Percentiles rank a stretch among this genome's conserved stretches.
Conservation (phyloP, 2,113 vertebrate species). For the Daboia siamensis region DNA sequence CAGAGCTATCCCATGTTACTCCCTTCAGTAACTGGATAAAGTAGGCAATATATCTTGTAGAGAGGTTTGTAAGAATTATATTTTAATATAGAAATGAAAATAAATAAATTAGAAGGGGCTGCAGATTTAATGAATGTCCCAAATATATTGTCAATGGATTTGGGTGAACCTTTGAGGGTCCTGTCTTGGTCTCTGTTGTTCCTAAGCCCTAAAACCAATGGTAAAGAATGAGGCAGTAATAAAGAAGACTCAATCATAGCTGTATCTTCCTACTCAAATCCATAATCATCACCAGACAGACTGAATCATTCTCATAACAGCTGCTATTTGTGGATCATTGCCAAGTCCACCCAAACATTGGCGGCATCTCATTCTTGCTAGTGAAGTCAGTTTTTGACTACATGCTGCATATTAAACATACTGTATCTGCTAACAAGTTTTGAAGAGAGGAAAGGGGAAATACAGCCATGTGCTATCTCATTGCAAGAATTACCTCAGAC, state of each 20-base stretch:
- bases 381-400: neutral
- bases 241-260: neutral
- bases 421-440: neutral
- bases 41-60: neutral
- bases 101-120: neutral
- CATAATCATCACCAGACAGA: neutral
- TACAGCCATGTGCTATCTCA: neutral
- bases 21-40: neutral
- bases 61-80: neutral
- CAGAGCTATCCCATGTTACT: neutral
- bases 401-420: neutral
- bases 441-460: neutral
- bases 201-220: neutral
- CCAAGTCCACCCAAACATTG: neutral
- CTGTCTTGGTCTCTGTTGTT: neutral
- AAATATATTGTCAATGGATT: neutral
- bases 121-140: neutral
- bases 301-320: neutral
- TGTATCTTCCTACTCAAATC: neutral
- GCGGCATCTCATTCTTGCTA: fast-evolving
- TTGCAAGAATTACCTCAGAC: neutral
- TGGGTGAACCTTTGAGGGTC: neutral
- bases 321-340: neutral
- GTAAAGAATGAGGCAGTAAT: neutral
- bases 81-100: neutral